A percentile compares a stretch with the other conserved stretches of the same genome.
Evolutionary conservation across 2,888 invertebrate genomes (phyloP).

Genomic region (Orthonychiurus folsomi): DNA sequence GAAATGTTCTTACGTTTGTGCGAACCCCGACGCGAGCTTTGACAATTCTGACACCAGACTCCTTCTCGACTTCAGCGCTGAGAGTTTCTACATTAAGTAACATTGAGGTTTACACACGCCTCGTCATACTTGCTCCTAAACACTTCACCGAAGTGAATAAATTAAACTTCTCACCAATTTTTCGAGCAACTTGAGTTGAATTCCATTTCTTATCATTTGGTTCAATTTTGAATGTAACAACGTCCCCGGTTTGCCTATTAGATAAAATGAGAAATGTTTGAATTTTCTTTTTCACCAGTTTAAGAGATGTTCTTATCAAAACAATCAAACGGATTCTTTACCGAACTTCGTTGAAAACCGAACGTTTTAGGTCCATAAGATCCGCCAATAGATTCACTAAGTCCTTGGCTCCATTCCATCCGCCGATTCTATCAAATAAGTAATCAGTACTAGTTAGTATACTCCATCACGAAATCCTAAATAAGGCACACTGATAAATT

Average conservation of each 20-base stretch:
- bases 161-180: conserved; percentile 22
- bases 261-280: too few relatives aligned
- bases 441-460: too few relatives aligned
- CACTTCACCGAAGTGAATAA: neutral
- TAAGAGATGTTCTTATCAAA: too few relatives aligned
- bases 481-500: too few relatives aligned
- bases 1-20: conserved; percentile 52
- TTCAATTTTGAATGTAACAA: conserved; percentile 67
- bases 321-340: too few relatives aligned
- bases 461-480: too few relatives aligned
- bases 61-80: conserved; percentile 57
- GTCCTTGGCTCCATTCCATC: conserved; percentile 64
- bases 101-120: too few relatives aligned
- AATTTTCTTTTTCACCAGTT: too few relatives aligned
- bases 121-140: conserved; percentile 2
- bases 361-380: conserved; percentile 58
- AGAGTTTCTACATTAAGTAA: conserved; percentile 49
- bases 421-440: conserved; percentile 35
- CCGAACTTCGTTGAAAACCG: conserved; percentile 57
- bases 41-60: conserved; percentile 60
- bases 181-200: conserved; percentile 53
- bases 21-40: conserved; percentile 66
- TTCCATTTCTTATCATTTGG: conserved; percentile 57
- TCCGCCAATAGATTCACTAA: conserved; percentile 62
- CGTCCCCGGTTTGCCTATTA: conserved; percentile 43